Evolutionary conservation across 2,888 invertebrate genomes (phyloP), one percentile per base, ranked within the genome.

Genomic region (Chaetoderma sp.): DNA sequence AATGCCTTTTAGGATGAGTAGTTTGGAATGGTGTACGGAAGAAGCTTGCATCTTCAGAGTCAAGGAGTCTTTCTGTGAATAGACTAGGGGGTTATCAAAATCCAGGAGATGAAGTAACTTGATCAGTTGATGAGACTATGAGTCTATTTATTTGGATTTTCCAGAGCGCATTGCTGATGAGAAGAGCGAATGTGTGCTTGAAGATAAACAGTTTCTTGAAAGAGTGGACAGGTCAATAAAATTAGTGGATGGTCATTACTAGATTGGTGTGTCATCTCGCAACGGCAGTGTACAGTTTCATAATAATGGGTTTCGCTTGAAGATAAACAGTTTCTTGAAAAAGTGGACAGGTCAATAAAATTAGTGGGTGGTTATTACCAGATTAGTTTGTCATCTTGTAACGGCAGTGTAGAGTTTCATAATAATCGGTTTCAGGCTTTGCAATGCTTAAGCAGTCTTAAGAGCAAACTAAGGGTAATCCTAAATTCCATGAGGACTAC

Each of bases 61-160:
- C n/a, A n/a, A n/a, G n/a, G n/a, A n/a, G n/a, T n/a, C 18, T 23
- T 23, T 23, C 44, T 23, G 60, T 54, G 49, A 23, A 55, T 47
- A 55, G 36, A 36, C n/a, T 23, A 63, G n/a, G 27, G 21, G 42
- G n/a, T 28, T 52, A n/a, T 25, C 23, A 45, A 30, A 27, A 23
- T 27, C 50, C 23, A 49, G 42, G 27, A 45, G 18, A 13, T 23
- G 18, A 54, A 32, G 28, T n/a, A 27, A 28, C n/a, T 61, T 18
- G 44, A 61, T 33, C 27, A 30, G 28, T 36, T 60, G 33, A 23
- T 60, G n/a, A 61, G 57, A 45, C 27, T n/a, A n/a, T n/a, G n/a
- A 50, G 28, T 60, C 60, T n/a, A 57, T 65, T 3, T 62, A 65
- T 55, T 32, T 61, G 13, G 68, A 68, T 28, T 68, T 68, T 52